Percentiles rank a stretch among this genome's conserved stretches.
Conservation (phyloP, 1,140 invertebrate genomes). For the Probaryconus sp. region DNA sequence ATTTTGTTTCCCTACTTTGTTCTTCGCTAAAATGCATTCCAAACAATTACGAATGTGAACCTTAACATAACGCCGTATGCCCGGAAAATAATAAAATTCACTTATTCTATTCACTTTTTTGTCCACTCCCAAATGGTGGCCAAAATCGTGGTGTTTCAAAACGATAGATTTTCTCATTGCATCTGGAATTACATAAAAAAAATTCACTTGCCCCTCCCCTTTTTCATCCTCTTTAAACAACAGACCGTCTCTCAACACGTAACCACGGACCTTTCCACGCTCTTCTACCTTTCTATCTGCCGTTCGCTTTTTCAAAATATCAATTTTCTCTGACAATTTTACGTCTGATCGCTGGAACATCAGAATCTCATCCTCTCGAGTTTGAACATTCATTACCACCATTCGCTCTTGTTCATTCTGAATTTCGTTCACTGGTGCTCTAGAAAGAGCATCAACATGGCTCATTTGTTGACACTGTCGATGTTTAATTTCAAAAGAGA, state of each 20-base stretch:
- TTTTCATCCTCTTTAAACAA: too few relatives aligned
- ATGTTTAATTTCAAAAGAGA: constrained; percentile 34
- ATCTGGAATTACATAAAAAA: constrained; percentile 3
- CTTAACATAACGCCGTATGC: constrained; percentile 14
- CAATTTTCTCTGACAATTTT: too few relatives aligned
- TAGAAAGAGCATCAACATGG: constrained; percentile 45
- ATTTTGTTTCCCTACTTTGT: constrained; percentile 18
- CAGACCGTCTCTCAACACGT: too few relatives aligned
- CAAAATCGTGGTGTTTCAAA: constrained; percentile 9
- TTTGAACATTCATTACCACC: neutral
- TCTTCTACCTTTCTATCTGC: too few relatives aligned
- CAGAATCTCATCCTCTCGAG: constrained; percentile 8
- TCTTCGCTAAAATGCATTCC: constrained; percentile 44
- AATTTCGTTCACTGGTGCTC: neutral
- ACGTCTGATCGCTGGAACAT: constrained; percentile 55
- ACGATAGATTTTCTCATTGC: constrained; percentile 13
- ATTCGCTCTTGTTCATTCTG: neutral
- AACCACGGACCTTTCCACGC: too few relatives aligned
- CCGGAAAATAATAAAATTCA: constrained; percentile 38
- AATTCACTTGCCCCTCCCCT: too few relatives aligned
- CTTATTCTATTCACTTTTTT: neutral
- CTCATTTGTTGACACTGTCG: constrained; percentile 47
- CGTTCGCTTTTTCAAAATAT: too few relatives aligned
- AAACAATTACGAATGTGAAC: constrained; percentile 50
- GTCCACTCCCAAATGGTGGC: constrained; percentile 9